Evolutionary conservation across 2,113 vertebrate species (phyloP).

Genomic region (Notiomystis cincta): DNA sequence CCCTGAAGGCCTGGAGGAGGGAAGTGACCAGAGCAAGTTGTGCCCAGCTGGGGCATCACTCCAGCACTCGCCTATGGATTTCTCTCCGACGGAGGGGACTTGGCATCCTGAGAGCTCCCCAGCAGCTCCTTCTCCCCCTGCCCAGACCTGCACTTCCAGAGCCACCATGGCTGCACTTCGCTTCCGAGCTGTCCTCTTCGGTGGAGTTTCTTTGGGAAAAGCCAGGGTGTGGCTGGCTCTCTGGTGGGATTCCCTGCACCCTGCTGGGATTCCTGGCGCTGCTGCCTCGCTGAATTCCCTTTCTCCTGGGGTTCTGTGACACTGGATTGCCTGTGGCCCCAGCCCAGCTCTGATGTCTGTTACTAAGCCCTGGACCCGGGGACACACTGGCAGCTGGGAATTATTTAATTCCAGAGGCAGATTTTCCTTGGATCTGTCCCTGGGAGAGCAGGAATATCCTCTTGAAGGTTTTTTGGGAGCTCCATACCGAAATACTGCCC

Average conservation of each 20-base stretch:
- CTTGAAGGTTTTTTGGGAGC: background rate
- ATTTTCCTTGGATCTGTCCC: too few relatives aligned
- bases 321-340: background rate
- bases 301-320: background rate
- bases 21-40: rapidly evolving
- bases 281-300: background rate
- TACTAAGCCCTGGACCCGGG: background rate
- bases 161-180: background rate
- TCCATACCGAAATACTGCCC: rapidly evolving
- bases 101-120: background rate
- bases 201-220: background rate
- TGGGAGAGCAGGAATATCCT: background rate
- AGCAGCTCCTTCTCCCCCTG: background rate
- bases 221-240: background rate
- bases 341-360: background rate
- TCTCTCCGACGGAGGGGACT: background rate
- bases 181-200: background rate
- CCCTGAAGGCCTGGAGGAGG: background rate
- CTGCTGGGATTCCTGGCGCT: rapidly evolving
- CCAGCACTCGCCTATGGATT: background rate
- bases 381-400: background rate
- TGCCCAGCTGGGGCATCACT: rapidly evolving
- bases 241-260: background rate
- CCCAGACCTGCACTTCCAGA: background rate
- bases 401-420: background rate